Evolutionary conservation across 2,888 invertebrate species (phyloP), one percentile per base, ranked within the genome.

Genomic region (Chrysomela aeneicollis): DNA sequence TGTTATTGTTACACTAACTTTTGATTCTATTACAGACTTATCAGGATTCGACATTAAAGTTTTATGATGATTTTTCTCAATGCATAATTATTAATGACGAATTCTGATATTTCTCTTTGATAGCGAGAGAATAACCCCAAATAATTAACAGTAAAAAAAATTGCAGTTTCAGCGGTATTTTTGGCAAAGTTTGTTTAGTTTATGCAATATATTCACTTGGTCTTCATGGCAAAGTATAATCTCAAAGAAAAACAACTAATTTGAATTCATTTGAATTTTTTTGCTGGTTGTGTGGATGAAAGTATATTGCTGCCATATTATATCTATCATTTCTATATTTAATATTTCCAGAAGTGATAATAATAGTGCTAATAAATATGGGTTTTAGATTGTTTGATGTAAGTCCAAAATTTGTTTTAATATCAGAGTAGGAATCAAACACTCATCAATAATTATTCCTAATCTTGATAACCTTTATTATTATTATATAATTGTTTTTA

Each of bases 291-390:
- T 35, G 2, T 35, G 3, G 15, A 12, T 42, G 42, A 42, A 26
- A 49, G 30, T 58, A 49, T 30, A 49, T 49, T 58, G 47, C 49
- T 58, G 58, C 58, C 58, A 58, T 58, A 58, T 58, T 30, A 32
- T 32, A 22, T 58, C n/a, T 32, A 17, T 10, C 10, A 50, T 59
- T 42, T 42, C 42, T n/a, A 30, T 30, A 12, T 54, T 54, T 47
- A 50, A 50, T 66, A 46, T 59, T 32, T 59, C n/a, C 2, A 46
- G 55, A 17, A 15, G 42, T 55, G 21, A 35, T 37, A 37, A 21
- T 55, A 21, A 15, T 9, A 54, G 37, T 35, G 46, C 15, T n/a
- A 57, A n/a, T 46, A 46, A 42, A 12, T 42, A 42, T 42, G 12
- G 3, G n/a, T 42, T 42, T 42, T 15, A 42, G 42, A 15, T 42